These are phyloP conservation scores for Panthera tigris DNA, from an alignment of 2,113 vertebrate genomes.

Conservation along the genomic window DNA sequence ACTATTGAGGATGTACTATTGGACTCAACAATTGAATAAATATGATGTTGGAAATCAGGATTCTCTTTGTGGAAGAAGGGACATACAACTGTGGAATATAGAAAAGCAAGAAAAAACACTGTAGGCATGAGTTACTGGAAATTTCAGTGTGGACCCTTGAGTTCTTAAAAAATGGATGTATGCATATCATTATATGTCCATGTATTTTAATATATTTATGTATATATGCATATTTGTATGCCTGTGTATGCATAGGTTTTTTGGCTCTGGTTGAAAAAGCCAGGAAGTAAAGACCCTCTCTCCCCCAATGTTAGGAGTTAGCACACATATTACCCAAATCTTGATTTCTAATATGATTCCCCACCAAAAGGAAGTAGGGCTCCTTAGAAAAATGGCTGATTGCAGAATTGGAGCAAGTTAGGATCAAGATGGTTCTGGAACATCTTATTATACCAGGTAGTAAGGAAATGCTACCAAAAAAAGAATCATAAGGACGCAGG, in stretches of 20 bases:
- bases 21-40: background rate
- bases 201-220: background rate
- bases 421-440: background rate
- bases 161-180: background rate
- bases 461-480: background rate
- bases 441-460: background rate
- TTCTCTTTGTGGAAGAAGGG: background rate
- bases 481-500: background rate
- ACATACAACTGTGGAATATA: background rate
- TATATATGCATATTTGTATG: background rate
- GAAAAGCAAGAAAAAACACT: background rate
- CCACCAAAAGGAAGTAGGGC: background rate
- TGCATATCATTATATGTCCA: background rate
- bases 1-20: background rate
- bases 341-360: background rate
- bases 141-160: background rate
- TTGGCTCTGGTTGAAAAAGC: background rate
- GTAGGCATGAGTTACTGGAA: background rate
- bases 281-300: background rate
- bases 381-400: background rate
- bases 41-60: background rate
- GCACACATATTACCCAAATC: background rate
- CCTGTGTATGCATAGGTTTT: background rate
- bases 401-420: background rate
- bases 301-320: background rate